Percentiles rank a stretch among this genome's conserved stretches.
Conservation (phyloP, 2,113 vertebrate species). For the Peucedramus taeniatus region DNA sequence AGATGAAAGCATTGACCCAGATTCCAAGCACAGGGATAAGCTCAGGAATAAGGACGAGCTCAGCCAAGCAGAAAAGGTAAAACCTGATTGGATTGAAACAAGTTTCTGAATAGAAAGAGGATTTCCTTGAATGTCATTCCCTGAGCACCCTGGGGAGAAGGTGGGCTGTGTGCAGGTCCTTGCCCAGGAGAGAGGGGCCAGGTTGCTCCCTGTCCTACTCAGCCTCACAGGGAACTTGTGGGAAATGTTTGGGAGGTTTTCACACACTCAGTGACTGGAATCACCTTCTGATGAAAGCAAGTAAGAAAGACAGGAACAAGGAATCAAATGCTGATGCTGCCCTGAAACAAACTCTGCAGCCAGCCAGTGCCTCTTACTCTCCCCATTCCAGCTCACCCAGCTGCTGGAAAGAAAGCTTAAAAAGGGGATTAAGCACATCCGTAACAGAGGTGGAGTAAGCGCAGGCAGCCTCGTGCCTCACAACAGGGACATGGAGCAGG, state of each 20-base stretch:
- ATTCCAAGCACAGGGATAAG: slow-evolving; percentile 87
- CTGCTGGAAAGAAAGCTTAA: not conserved
- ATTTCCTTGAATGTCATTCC: slow-evolving; percentile 37
- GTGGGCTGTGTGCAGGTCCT: not conserved
- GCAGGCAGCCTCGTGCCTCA: not conserved
- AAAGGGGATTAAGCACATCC: not conserved
- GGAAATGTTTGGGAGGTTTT: not conserved
- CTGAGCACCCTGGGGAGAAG: slow-evolving; percentile 10
- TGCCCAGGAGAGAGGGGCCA: not conserved
- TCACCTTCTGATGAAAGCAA: not conserved
- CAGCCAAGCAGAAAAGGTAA: slow-evolving; percentile 98
- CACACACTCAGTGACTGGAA: not conserved
- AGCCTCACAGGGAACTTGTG: not conserved
- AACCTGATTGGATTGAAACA: slow-evolving; percentile 39
- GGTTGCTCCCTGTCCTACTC: not conserved
- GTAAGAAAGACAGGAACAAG: not conserved
- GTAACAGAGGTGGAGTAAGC: not conserved
- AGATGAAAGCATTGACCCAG: slow-evolving; percentile 91
- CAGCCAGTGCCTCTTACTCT: not conserved
- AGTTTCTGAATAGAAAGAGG: slow-evolving; percentile 51
- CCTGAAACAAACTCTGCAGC: not conserved
- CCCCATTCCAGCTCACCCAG: not conserved
- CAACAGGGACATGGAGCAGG: not conserved
- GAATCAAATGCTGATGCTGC: not conserved
- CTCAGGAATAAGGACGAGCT: slow-evolving; percentile 94